Percentiles rank a stretch among this genome's conserved stretches.
Evolutionary conservation across 2,797 vertebrate species (phyloP).

Genomic region (Thamnophis elegans): DNA sequence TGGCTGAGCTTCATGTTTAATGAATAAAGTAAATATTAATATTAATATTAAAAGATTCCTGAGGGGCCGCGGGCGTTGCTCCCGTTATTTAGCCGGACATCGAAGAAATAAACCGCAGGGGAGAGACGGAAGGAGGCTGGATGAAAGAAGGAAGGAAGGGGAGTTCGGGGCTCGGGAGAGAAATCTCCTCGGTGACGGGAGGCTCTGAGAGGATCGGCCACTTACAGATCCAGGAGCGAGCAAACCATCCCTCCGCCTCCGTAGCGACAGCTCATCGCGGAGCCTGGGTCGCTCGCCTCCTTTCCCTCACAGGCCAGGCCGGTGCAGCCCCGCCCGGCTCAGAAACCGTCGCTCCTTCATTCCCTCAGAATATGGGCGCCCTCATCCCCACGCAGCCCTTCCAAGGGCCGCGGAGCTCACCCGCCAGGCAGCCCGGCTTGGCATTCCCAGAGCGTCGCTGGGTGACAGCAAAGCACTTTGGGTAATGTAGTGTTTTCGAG

Average conservation of each 20-base stretch:
- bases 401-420: background rate
- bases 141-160: background rate
- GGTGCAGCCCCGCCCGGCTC: too few species aligned
- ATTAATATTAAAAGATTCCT: background rate
- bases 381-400: background rate
- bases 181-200: too few species aligned
- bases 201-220: background rate
- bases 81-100: background rate
- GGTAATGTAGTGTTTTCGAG: background rate
- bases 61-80: background rate
- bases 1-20: too few species aligned
- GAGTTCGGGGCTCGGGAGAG: background rate
- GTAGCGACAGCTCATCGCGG: constrained; percentile 46
- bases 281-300: background rate
- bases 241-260: constrained; percentile 25
- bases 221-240: constrained; percentile 65
- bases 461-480: background rate
- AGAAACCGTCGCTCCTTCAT: background rate
- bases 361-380: background rate
- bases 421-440: accelerated
- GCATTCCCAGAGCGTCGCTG: background rate
- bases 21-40: too few species aligned
- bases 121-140: background rate
- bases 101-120: too few species aligned
- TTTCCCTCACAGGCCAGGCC: background rate